Evolutionary conservation across 2,797 vertebrate genomes (phyloP).

Genomic region (Argentina silus): DNA sequence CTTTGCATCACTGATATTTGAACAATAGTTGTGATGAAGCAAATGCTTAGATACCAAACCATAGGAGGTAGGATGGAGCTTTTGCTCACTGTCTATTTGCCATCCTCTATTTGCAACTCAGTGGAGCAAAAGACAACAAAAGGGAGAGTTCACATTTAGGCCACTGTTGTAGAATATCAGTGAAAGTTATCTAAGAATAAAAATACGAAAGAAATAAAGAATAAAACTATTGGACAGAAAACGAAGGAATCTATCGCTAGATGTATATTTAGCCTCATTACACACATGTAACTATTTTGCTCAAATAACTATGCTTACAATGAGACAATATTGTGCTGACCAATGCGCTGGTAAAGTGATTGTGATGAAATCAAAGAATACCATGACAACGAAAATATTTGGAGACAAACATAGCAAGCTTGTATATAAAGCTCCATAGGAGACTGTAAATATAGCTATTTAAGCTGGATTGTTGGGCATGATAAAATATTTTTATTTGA

Average conservation of each 20-base stretch:
- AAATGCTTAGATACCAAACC: conserved; percentile 40
- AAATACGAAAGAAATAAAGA: conserved; percentile 35
- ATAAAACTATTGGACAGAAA: neutral
- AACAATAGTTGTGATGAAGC: conserved; percentile 3
- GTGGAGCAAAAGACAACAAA: conserved; percentile 27
- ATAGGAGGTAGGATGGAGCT: conserved; percentile 52
- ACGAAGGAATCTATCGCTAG: conserved; percentile 13
- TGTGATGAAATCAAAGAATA: too few relatives aligned
- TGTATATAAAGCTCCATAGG: too few relatives aligned
- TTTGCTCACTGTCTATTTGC: conserved; percentile 22
- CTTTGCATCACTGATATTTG: conserved; percentile 20
- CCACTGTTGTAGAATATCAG: conserved; percentile 14
- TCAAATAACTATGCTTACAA: conserved; percentile 9
- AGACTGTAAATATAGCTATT: neutral
- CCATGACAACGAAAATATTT: too few relatives aligned
- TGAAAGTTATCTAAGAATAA: neutral
- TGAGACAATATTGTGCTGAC: neutral
- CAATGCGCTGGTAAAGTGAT: too few relatives aligned
- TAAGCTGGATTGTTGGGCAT: too few relatives aligned
- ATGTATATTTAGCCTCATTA: conserved; percentile 18
- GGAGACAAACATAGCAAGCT: too few relatives aligned
- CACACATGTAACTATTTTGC: conserved; percentile 19
- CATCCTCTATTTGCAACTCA: conserved; percentile 35
- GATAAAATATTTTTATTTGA: too few relatives aligned
- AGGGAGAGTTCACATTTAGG: conserved; percentile 10